Percentiles rank a stretch among this genome's conserved stretches.
Evolutionary conservation across 2,888 invertebrate species (phyloP).

Genomic region (Cheilosia scutellata): DNA sequence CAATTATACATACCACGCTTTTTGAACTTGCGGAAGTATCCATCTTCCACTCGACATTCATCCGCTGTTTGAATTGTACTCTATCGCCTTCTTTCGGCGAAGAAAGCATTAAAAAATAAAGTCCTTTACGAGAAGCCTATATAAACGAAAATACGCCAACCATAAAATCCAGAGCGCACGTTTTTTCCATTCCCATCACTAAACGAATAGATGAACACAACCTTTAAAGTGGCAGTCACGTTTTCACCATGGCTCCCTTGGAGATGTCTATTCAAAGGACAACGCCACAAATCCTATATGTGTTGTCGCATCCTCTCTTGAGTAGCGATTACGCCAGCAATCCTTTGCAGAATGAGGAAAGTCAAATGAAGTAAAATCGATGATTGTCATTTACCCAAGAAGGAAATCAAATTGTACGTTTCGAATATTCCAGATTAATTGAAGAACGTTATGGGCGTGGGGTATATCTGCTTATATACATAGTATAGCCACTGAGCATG

Average conservation of each 20-base stretch:
- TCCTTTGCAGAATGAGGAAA: not conserved
- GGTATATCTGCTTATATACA: no score
- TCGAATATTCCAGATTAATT: constrained; percentile 38
- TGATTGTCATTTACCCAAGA: constrained; percentile 46
- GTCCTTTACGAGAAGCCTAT: not conserved
- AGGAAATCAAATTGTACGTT: constrained; percentile 46
- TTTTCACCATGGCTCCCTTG: constrained; percentile 1
- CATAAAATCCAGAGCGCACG: constrained; percentile 4
- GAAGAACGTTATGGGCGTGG: not conserved
- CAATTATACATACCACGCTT: not conserved
- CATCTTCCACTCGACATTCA: not conserved
- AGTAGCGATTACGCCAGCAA: not conserved
- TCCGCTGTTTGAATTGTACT: not conserved
- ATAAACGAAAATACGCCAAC: constrained; percentile 33
- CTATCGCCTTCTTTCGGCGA: not conserved
- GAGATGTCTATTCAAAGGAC: constrained; percentile 1
- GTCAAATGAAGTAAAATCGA: constrained; percentile 17
- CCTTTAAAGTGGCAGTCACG: constrained; percentile 19
- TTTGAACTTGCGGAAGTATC: not conserved
- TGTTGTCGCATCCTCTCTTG: not conserved
- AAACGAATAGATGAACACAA: not conserved
- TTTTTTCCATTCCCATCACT: constrained; percentile 4
- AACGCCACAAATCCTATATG: constrained; percentile 26
- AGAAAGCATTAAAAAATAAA: not conserved
- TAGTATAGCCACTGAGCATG: not conserved